Conservation (phyloP, 2,797 vertebrate species). For the Tokudaia tokunoshimensis region DNA sequence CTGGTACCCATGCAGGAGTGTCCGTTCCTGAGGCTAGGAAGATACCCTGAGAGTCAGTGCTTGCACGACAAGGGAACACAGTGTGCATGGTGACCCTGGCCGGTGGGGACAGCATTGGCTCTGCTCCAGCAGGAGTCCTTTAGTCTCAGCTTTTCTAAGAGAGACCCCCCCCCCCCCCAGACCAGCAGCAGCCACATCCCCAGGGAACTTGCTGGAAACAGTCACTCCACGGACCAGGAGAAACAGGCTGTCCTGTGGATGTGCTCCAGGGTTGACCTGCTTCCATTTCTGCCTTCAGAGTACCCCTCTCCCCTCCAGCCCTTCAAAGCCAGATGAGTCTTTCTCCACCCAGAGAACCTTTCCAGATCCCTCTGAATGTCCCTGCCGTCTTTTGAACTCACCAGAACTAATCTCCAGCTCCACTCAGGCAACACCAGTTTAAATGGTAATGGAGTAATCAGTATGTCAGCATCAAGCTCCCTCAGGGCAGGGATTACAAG, state of each 20-base stretch:
- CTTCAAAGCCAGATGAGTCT: not conserved
- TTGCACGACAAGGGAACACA: not conserved
- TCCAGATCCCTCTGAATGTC: not conserved
- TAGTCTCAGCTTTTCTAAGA: not conserved
- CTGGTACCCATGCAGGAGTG: not conserved
- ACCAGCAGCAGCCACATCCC: not conserved
- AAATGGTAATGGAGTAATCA: not conserved
- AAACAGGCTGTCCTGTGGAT: not conserved
- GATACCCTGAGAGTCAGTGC: not conserved
- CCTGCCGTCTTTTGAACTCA: not conserved
- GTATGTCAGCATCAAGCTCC: not conserved
- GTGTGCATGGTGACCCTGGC: accelerated
- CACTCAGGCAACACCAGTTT: not conserved
- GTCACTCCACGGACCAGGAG: not conserved
- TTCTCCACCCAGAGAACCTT: not conserved
- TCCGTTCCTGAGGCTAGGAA: not conserved
- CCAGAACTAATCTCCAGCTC: not conserved
- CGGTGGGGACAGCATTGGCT: accelerated
- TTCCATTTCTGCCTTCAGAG: not conserved
- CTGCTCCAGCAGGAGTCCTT: not conserved
- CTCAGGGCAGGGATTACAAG: not conserved
- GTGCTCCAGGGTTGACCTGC: not conserved
- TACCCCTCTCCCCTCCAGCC: not conserved
- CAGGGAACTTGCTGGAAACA: not conserved
- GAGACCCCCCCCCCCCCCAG: not conserved